These are phyloP conservation scores for Gopherus flavomarginatus DNA, from an alignment of 2,113 vertebrate genomes.

Conservation along the genomic window DNA sequence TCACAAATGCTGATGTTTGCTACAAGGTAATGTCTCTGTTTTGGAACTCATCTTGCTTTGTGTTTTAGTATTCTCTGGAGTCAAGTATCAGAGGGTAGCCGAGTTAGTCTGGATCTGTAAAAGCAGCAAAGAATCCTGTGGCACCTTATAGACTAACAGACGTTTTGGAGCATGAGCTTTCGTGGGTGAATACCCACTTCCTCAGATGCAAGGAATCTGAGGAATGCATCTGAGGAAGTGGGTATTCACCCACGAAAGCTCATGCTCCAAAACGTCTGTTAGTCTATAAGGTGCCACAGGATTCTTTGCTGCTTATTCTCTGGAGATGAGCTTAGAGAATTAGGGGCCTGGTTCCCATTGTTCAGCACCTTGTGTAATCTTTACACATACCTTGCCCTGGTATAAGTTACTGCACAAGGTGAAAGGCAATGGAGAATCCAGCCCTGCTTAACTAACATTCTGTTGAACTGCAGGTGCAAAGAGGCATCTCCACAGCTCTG, in stretches of 20 bases:
- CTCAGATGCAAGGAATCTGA: too few relatives aligned
- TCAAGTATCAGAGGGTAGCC: too few relatives aligned
- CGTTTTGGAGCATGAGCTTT: too few relatives aligned
- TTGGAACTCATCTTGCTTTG: not conserved
- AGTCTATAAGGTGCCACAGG: too few relatives aligned
- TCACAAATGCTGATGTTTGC: slow-evolving; percentile 81
- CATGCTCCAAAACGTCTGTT: too few relatives aligned
- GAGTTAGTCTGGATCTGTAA: too few relatives aligned
- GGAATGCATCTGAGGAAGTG: too few relatives aligned
- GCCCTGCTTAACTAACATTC: not conserved
- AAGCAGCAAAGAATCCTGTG: too few relatives aligned
- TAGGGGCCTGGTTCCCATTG: not conserved
- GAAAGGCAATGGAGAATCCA: not conserved
- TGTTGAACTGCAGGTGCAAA: not conserved
- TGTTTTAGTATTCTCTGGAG: not conserved
- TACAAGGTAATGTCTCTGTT: slow-evolving; percentile 69
- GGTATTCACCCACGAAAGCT: too few relatives aligned
- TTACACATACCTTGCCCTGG: not conserved
- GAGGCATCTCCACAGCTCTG: not conserved
- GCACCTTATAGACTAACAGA: too few relatives aligned
- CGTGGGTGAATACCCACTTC: too few relatives aligned
- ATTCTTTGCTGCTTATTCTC: too few relatives aligned
- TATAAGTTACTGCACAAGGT: not conserved
- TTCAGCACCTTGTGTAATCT: not conserved
- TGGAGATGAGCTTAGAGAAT: not conserved